Evolutionary conservation across 2,113 vertebrate genomes (phyloP).

Genomic region (Gasterosteus aculeatus): DNA sequence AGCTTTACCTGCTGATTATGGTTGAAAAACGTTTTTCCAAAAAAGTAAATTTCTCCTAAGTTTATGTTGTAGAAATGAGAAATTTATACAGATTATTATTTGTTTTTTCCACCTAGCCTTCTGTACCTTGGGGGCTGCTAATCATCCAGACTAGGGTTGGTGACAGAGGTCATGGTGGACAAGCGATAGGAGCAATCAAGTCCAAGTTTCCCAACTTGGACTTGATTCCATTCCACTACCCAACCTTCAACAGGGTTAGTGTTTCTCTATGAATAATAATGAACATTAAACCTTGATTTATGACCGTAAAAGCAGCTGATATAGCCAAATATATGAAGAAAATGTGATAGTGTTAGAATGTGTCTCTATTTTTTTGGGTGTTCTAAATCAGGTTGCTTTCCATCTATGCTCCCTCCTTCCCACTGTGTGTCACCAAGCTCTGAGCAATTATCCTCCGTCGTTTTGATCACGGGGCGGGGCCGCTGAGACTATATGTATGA

Average conservation of each 20-base stretch:
- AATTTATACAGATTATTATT: background rate
- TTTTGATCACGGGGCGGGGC: too few relatives aligned
- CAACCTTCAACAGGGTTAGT: background rate
- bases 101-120: background rate
- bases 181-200: background rate
- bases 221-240: background rate
- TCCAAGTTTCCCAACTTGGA: background rate
- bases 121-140: background rate
- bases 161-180: background rate
- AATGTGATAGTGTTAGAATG: too few relatives aligned
- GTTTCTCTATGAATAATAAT: background rate
- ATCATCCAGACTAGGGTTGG: background rate
- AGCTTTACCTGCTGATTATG: background rate
- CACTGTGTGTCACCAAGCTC: too few relatives aligned
- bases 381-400: too few relatives aligned
- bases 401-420: too few relatives aligned
- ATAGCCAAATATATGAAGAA: background rate
- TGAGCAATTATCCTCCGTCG: too few relatives aligned
- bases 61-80: background rate
- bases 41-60: background rate
- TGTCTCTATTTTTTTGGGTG: too few relatives aligned
- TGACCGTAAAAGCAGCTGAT: background rate
- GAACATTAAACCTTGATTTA: background rate
- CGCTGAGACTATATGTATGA: too few relatives aligned
- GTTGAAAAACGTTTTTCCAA: background rate